Conservation (phyloP, 2,888 invertebrate species). For the Drosophila affinis region DNA sequence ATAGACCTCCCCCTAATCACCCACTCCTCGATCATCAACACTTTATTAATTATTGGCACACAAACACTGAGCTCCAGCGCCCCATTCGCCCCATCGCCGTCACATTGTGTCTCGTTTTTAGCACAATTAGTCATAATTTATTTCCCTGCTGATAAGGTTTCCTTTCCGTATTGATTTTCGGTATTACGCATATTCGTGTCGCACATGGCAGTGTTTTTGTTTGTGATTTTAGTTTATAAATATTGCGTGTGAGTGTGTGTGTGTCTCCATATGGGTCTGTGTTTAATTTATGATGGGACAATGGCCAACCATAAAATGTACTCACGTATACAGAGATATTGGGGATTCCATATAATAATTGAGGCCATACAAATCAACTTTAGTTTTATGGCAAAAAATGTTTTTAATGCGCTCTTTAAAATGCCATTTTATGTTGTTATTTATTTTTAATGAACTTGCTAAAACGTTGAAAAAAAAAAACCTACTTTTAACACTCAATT, state of each 20-base stretch:
- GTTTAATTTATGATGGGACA: conserved; percentile 68
- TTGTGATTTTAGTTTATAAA: conserved; percentile 73
- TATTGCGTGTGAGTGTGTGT: conserved; percentile 22
- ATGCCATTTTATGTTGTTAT: background rate
- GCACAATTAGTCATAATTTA: conserved; percentile 80
- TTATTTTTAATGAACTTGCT: conserved; percentile 24
- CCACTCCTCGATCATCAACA: conserved; percentile 44
- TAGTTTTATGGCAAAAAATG: conserved; percentile 15
- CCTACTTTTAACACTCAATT: conserved; percentile 66
- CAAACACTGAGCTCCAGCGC: conserved; percentile 17
- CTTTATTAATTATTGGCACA: conserved; percentile 63
- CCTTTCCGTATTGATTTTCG: conserved; percentile 70
- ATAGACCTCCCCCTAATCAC: background rate
- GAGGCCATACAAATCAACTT: conserved; percentile 36
- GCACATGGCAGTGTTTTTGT: conserved; percentile 46
- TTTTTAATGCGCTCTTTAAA: conserved; percentile 38
- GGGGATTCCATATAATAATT: conserved; percentile 20
- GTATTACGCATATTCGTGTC: conserved; percentile 66
- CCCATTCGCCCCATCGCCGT: background rate
- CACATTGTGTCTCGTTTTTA: conserved; percentile 70
- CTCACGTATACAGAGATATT: conserved; percentile 14
- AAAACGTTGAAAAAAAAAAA: conserved; percentile 18
- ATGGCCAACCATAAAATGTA: conserved; percentile 58
- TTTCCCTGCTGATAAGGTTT: conserved; percentile 64
- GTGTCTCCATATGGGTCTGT: conserved; percentile 54